Evolutionary conservation across 2,113 vertebrate genomes (phyloP).

Genomic region (Sinocyclocheilus grahami): DNA sequence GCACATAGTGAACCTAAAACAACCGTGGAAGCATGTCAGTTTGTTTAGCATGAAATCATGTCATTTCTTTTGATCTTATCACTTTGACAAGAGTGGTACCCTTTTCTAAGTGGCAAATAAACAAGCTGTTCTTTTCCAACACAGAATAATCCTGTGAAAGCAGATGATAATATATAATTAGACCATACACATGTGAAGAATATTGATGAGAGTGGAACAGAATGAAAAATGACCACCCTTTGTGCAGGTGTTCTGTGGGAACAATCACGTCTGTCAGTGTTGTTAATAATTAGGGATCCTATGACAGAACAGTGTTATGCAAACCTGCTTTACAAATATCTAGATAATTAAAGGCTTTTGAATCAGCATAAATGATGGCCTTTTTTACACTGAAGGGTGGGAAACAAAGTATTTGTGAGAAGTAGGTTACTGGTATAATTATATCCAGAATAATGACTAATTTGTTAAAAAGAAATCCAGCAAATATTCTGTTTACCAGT

Average conservation of each 20-base stretch:
- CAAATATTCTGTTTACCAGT: not conserved
- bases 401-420: not conserved
- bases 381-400: conserved; percentile 10
- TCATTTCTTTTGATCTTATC: conserved; percentile 6
- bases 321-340: conserved; percentile 34
- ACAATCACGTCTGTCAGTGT: conserved; percentile 33
- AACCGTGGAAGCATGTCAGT: not conserved
- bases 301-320: conserved; percentile 27
- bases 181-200: not conserved
- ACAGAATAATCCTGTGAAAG: conserved; percentile 21
- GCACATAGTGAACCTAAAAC: not conserved
- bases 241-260: conserved; percentile 44
- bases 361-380: conserved; percentile 19
- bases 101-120: not conserved
- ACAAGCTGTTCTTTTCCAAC: not conserved
- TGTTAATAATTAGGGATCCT: conserved; percentile 39
- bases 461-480: not conserved
- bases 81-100: not conserved
- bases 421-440: conserved; percentile 1
- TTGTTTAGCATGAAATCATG: not conserved
- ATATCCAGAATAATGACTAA: not conserved
- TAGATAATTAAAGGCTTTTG: conserved; percentile 25
- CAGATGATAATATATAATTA: conserved; percentile 6
- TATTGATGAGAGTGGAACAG: conserved; percentile 14
- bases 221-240: not conserved